phyloP scores from a whole-genome alignment of 2,888 invertebrate genomes.

The Scelioninae gen. 2 region DNA sequence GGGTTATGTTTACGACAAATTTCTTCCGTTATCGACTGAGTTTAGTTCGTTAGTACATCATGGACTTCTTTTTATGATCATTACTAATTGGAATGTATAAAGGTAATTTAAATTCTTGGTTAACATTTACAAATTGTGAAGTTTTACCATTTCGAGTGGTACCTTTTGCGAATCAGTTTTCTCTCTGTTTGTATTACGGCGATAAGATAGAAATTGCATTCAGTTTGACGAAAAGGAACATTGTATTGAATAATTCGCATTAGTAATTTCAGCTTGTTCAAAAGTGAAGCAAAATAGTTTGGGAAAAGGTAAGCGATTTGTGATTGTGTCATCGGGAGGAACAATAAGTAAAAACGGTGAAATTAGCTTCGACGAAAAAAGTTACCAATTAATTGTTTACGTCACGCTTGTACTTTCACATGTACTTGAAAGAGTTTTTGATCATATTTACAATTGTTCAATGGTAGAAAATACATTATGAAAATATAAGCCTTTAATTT shows the following conservation, averaged over 20 bases:
- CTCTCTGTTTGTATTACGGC: too few species aligned
- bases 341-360: constrained; percentile 32
- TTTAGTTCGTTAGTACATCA: too few species aligned
- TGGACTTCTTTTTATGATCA: too few species aligned
- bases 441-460: constrained; percentile 23
- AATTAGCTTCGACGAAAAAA: constrained; percentile 22
- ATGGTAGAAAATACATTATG: constrained; percentile 32
- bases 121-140: too few species aligned
- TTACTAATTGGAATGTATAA: too few species aligned
- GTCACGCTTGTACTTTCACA: constrained; percentile 43
- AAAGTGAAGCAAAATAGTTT: not conserved
- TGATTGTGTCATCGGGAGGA: constrained; percentile 38
- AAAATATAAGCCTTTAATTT: constrained; percentile 26
- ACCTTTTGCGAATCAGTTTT: too few species aligned
- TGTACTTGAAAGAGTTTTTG: constrained; percentile 25
- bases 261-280: constrained; percentile 3
- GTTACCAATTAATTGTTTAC: constrained; percentile 43
- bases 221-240: constrained; percentile 2
- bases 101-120: too few species aligned
- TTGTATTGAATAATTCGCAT: not conserved
- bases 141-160: too few species aligned
- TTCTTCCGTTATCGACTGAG: too few species aligned
- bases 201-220: too few species aligned
- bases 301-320: constrained; percentile 13
- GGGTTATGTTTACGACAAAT: too few species aligned